Conservation (phyloP, 2,797 vertebrate species). For the Coreius guichenoti region DNA sequence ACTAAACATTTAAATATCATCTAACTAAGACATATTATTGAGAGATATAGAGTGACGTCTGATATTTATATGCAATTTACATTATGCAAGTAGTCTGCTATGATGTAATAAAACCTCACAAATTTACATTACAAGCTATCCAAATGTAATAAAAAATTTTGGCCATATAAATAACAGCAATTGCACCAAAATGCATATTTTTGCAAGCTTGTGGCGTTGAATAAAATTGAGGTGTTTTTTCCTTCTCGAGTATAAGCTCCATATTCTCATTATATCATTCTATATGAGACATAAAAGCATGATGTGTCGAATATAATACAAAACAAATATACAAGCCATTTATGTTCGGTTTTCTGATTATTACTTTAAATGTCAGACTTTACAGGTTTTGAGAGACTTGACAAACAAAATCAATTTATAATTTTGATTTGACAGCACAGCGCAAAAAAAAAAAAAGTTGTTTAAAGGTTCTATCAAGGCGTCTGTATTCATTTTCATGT, state of each 20-base stretch:
- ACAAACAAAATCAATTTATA: background rate
- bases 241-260: background rate
- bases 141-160: background rate
- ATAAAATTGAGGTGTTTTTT: background rate
- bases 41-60: background rate
- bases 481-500: background rate
- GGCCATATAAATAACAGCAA: background rate
- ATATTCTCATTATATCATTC: background rate
- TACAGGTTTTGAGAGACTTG: background rate
- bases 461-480: background rate
- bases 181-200: background rate
- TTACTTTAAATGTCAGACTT: background rate
- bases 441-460: too few relatives aligned
- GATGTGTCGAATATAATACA: background rate
- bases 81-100: background rate
- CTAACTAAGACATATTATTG: background rate
- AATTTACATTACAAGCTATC: background rate
- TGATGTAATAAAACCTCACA: background rate
- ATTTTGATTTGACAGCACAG: background rate
- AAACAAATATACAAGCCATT: background rate
- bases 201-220: background rate
- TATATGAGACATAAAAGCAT: background rate
- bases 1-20: background rate
- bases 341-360: background rate
- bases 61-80: background rate